A percentile compares a stretch with the other conserved stretches of the same genome.
phyloP scores from a whole-genome alignment of 1,140 invertebrate species.

The Drosophila albomicans region DNA sequence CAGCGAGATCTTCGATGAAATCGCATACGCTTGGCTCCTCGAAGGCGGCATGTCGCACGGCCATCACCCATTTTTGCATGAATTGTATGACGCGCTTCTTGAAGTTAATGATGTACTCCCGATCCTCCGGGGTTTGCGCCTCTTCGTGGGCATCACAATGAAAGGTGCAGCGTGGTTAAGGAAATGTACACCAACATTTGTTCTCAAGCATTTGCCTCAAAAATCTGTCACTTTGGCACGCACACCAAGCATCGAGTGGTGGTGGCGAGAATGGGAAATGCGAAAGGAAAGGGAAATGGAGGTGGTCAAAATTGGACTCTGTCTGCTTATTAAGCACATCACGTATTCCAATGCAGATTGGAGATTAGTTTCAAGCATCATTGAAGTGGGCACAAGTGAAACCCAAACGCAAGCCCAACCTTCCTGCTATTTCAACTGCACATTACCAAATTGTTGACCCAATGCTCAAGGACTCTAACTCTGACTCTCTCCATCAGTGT shows the following conservation, averaged over 20 bases:
- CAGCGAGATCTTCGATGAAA: slow-evolving; percentile 91
- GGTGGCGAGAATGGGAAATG: neutral
- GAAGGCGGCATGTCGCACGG: slow-evolving; percentile 90
- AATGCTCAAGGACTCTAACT: slow-evolving; percentile 39
- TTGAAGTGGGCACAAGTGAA: slow-evolving; percentile 40
- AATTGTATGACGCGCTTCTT: slow-evolving; percentile 92
- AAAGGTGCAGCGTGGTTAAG: slow-evolving; percentile 85
- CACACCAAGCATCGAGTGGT: slow-evolving; percentile 7
- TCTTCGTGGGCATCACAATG: slow-evolving; percentile 81
- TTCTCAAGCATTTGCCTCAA: slow-evolving; percentile 22
- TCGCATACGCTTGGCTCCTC: slow-evolving; percentile 89
- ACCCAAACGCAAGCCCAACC: neutral
- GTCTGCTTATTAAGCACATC: slow-evolving; percentile 75
- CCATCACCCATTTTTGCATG: slow-evolving; percentile 91
- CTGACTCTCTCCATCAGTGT: neutral
- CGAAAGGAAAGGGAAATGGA: neutral
- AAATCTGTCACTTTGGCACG: slow-evolving; percentile 31
- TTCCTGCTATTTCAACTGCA: slow-evolving; percentile 15
- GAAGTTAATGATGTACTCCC: slow-evolving; percentile 90
- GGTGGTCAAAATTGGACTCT: slow-evolving; percentile 15
- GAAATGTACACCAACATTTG: slow-evolving; percentile 64
- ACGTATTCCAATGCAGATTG: slow-evolving; percentile 79
- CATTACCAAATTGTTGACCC: slow-evolving; percentile 63
- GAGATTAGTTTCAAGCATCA: slow-evolving; percentile 79
- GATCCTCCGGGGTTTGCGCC: slow-evolving; percentile 86